Evolutionary conservation across 2,797 vertebrate species (phyloP).

Genomic region (Diplodus puntazzo): DNA sequence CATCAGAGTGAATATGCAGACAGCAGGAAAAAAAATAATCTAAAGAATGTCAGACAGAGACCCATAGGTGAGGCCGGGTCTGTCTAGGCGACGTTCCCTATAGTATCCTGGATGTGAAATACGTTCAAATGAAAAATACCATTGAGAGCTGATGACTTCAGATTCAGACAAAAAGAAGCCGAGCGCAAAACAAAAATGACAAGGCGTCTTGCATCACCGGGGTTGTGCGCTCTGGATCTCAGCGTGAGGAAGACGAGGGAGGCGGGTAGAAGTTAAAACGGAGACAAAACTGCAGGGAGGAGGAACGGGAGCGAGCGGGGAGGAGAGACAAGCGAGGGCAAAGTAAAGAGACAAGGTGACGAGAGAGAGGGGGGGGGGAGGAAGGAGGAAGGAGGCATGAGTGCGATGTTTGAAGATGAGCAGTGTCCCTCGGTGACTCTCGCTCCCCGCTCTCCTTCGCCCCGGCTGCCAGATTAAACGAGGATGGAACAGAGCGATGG

Average conservation of each 20-base stretch:
- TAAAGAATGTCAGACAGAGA: slow-evolving; percentile 39
- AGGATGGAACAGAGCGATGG: slow-evolving; percentile 63
- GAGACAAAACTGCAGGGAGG: slow-evolving; percentile 73
- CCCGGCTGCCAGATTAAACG: slow-evolving; percentile 75
- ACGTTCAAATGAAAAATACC: slow-evolving; percentile 37
- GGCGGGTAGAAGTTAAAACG: slow-evolving; percentile 64
- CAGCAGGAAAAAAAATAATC: slow-evolving; percentile 24
- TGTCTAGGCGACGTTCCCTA: slow-evolving; percentile 43
- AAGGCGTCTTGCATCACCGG: slow-evolving; percentile 54
- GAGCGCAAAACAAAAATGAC: slow-evolving; percentile 60
- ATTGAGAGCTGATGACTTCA: slow-evolving; percentile 8
- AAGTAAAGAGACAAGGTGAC: slow-evolving; percentile 72
- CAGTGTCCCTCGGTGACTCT: slow-evolving; percentile 74
- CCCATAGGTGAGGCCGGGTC: slow-evolving; percentile 24
- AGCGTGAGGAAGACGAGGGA: slow-evolving; percentile 33
- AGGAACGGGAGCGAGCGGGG: slow-evolving; percentile 33
- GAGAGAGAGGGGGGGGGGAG: slow-evolving; percentile 36
- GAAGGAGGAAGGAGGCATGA: slow-evolving; percentile 52
- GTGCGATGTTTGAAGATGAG: slow-evolving; percentile 74
- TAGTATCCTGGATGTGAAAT: slow-evolving; percentile 56
- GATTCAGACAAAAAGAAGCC: slow-evolving; percentile 9
- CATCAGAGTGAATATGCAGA: slow-evolving; percentile 55
- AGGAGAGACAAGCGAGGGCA: slow-evolving; percentile 60
- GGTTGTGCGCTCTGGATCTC: slow-evolving; percentile 29
- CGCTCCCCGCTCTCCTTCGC: slow-evolving; percentile 58